Evolutionary conservation across 2,888 invertebrate species (phyloP).

Genomic region (Trachelus troglodyta): DNA sequence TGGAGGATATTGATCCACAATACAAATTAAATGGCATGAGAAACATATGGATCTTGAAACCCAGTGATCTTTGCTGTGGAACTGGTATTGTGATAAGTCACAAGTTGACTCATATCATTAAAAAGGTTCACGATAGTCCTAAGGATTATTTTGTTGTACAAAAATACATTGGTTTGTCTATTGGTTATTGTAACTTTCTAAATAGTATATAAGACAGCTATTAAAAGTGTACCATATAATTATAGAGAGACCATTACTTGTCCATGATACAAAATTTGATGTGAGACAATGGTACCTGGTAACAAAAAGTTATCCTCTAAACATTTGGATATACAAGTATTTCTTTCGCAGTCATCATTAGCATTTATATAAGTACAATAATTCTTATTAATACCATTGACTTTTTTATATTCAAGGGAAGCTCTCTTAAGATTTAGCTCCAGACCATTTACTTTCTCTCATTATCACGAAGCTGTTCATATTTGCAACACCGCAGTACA

Average conservation of each 20-base stretch:
- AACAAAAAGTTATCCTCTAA: constrained; percentile 78
- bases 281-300: constrained; percentile 88
- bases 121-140: constrained; percentile 69
- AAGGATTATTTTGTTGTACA: constrained; percentile 79
- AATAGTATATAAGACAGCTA: constrained; percentile 39
- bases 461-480: constrained; percentile 84
- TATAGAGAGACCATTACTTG: constrained; percentile 81
- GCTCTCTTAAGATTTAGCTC: constrained; percentile 87
- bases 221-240: constrained; percentile 28
- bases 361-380: not conserved
- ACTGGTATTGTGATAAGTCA: constrained; percentile 82
- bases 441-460: constrained; percentile 78
- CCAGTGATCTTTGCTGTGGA: constrained; percentile 81
- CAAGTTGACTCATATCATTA: constrained; percentile 76
- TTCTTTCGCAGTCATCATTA: not conserved
- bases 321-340: constrained; percentile 84
- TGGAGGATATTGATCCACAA: constrained; percentile 73
- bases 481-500: constrained; percentile 88
- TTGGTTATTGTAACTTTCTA: constrained; percentile 24
- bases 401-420: constrained; percentile 63
- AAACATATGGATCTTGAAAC: constrained; percentile 90
- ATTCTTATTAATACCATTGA: not conserved
- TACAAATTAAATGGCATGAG: constrained; percentile 79
- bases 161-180: constrained; percentile 82
- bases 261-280: constrained; percentile 87